Evolutionary conservation across 1,140 invertebrate genomes (phyloP).

Genomic region (Drosophila ercepeae): DNA sequence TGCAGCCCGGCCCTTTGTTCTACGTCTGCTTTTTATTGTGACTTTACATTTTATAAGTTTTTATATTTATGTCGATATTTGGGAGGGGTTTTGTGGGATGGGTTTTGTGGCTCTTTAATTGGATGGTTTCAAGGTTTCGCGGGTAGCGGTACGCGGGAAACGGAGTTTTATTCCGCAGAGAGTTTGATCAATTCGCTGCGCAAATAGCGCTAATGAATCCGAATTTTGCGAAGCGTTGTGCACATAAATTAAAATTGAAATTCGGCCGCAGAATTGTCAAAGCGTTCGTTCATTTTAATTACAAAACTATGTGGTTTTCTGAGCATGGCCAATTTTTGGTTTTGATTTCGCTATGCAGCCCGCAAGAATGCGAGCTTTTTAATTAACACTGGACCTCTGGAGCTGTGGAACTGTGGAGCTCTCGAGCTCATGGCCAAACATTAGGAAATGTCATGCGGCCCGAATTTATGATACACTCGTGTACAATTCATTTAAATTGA

Average conservation of each 20-base stretch:
- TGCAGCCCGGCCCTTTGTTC: constrained; percentile 15
- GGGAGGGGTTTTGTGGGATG: too few species aligned
- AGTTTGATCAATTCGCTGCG: constrained; percentile 10
- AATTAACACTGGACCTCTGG: constrained; percentile 55
- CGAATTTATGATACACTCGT: constrained; percentile 79
- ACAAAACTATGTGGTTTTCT: constrained; percentile 52
- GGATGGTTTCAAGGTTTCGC: background rate
- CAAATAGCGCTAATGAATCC: constrained; percentile 53
- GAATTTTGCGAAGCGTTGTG: constrained; percentile 27
- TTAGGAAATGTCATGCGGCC: constrained; percentile 71
- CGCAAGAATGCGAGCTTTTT: constrained; percentile 52
- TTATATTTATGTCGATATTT: constrained; percentile 22
- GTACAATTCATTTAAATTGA: constrained; percentile 82
- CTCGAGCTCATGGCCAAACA: constrained; percentile 55
- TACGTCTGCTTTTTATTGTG: constrained; percentile 26
- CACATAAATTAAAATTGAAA: constrained; percentile 69
- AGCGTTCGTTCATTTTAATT: constrained; percentile 67
- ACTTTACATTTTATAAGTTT: constrained; percentile 35
- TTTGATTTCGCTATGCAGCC: constrained; percentile 23
- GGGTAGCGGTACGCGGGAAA: too few species aligned
- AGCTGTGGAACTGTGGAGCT: constrained; percentile 1
- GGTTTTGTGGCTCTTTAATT: constrained; percentile 7
- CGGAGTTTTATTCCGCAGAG: too few species aligned
- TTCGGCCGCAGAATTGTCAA: constrained; percentile 45
- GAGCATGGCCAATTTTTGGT: constrained; percentile 23